Percentiles rank a stretch among this genome's conserved stretches.
phyloP scores from a whole-genome alignment of 2,888 invertebrate species.

The Megastigmus dorsalis region DNA sequence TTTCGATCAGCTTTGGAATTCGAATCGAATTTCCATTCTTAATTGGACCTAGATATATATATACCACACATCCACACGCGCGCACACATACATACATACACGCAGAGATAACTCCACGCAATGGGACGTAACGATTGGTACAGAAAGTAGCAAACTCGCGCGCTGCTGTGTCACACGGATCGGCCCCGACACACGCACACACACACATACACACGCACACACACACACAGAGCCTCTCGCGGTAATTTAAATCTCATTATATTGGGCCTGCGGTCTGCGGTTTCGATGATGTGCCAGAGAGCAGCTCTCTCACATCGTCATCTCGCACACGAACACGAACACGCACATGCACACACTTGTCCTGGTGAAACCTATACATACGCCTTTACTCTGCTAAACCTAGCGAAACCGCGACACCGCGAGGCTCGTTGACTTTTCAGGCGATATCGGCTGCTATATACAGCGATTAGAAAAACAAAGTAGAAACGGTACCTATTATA shows the following conservation, averaged over 20 bases:
- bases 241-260: constrained; percentile 75
- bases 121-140: constrained; percentile 63
- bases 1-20: constrained; percentile 46
- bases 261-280: constrained; percentile 72
- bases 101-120: constrained; percentile 42
- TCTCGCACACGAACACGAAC: no score
- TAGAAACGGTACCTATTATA: background rate
- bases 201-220: constrained; percentile 63
- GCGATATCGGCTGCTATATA: background rate
- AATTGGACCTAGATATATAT: constrained; percentile 60
- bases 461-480: background rate
- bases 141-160: constrained; percentile 54
- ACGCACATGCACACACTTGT: no score
- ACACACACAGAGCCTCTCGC: constrained; percentile 61
- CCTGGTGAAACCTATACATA: no score
- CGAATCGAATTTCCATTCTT: constrained; percentile 69
- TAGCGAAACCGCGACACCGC: constrained; percentile 57
- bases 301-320: constrained; percentile 63
- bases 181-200: no score
- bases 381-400: constrained; percentile 55
- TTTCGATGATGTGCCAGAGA: constrained; percentile 66
- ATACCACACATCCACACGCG: constrained; percentile 31
- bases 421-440: constrained; percentile 37
- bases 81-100: background rate
- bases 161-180: no score